Percentiles rank a stretch among this genome's conserved stretches.
Conservation (phyloP, 64 coral and sea anemone species). For the Stylophora pistillata region DNA sequence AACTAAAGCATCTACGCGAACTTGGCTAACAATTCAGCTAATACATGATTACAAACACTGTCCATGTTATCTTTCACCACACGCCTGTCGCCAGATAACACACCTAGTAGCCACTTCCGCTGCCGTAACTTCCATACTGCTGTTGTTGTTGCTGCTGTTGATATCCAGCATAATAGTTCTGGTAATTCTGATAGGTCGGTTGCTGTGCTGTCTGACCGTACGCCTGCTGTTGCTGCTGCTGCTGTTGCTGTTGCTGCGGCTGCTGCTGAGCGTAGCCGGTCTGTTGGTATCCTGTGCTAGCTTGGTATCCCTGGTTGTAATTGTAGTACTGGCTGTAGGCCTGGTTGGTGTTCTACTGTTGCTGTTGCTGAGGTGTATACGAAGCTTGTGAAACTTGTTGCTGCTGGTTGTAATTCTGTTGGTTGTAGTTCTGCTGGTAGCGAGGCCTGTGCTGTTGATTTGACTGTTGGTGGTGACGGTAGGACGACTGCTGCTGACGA, state of each 20-base stretch:
- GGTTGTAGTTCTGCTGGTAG: conserved; percentile 58
- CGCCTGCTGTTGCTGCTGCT: background rate
- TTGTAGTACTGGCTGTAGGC: conserved; percentile 59
- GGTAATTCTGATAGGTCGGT: conserved; percentile 26
- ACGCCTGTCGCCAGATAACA: no score
- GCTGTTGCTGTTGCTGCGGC: conserved; percentile 12
- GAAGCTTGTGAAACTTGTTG: conserved; percentile 32
- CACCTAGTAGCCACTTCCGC: background rate
- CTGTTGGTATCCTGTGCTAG: conserved; percentile 41
- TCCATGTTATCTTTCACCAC: no score
- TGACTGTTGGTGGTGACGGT: conserved; percentile 45
- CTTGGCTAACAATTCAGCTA: no score
- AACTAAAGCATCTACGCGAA: no score
- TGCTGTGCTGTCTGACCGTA: background rate
- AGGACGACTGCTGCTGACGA: conserved; percentile 41
- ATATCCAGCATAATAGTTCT: conserved; percentile 48
- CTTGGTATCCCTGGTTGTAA: conserved; percentile 71
- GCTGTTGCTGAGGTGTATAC: conserved; percentile 16
- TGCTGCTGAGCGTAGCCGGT: conserved; percentile 13
- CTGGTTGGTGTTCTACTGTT: background rate
- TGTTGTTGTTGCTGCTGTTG: conserved; percentile 50
- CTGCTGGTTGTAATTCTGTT: conserved; percentile 58
- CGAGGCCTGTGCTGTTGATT: conserved; percentile 47
- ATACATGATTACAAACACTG: no score
- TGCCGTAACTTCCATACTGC: conserved; percentile 1